Base-by-base conservation (phyloP, 2,888 invertebrate genomes). In the Pteria penguin region DNA sequence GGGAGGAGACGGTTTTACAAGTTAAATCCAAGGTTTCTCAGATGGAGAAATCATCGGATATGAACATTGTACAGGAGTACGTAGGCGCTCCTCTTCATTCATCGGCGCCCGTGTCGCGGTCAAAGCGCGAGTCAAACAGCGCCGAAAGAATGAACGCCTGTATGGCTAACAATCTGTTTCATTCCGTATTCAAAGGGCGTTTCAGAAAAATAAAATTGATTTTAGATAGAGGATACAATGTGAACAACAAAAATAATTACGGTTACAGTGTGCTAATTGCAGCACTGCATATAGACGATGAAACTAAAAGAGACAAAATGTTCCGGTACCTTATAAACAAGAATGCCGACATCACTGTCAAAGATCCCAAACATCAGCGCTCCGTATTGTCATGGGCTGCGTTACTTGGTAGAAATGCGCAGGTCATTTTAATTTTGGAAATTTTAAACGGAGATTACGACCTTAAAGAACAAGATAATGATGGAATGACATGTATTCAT, bases 401-500 rank as follows among this genome's bases (percentile, higher is more conserved):
- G 61, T 45, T 82, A 4, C 79, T 90, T 24, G 86, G 87, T 0
- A 75, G 88, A 26, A 60, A 58, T 8, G 80, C 82, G 29, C 84
- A 89, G 77, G 83, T 84, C 4, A 61, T 78, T 26, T 31, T 81
- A 22, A 65, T 91, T 2, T 73, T 90, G 33, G 83, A 87, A 4
- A 81, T 81, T 2, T 82, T 84, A 26, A 81, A 82, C 55, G 88
- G 89, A 4, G 89, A 90, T 66, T 77, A 90, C n/a, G 82, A 90
- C 68, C 84, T 90, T 18, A 63, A 79, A 0, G 84, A 87, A 4
- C 80, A 78, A 24, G 91, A 90, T 77, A 78, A 61, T 1, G 84
- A 86, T 27, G 90, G 90, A 1, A 81, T 83, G 75, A 90, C 90
- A 5, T 81, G 88, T 1, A 79, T 91, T 2, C 91, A 91, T 69